Evolutionary conservation across 2,797 vertebrate genomes (phyloP).

Genomic region (Macropodus opercularis): DNA sequence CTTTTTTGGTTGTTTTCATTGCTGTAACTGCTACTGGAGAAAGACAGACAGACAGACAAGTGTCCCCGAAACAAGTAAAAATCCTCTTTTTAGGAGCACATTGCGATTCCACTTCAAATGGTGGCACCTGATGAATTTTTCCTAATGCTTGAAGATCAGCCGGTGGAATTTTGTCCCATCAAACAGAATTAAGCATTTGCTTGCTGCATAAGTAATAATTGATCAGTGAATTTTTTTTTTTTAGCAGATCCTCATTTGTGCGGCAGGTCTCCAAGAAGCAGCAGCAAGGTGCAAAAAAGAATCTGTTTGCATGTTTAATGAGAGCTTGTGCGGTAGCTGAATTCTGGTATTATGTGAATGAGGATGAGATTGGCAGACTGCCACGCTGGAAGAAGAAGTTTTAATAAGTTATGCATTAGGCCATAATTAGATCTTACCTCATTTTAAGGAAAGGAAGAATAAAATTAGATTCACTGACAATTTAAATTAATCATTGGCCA

Average conservation of each 20-base stretch:
- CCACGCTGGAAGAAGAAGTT: constrained; percentile 72
- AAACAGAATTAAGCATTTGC: constrained; percentile 67
- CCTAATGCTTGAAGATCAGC: constrained; percentile 43
- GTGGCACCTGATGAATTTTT: constrained; percentile 9
- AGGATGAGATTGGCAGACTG: constrained; percentile 78
- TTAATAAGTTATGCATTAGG: constrained; percentile 84
- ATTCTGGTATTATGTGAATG: constrained; percentile 64
- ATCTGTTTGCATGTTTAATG: constrained; percentile 81
- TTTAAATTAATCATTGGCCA: constrained; percentile 79
- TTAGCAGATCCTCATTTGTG: constrained; percentile 60
- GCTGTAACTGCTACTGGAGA: constrained; percentile 12
- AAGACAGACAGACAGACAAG: constrained; percentile 28
- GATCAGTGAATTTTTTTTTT: constrained; percentile 76
- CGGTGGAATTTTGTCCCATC: constrained; percentile 48
- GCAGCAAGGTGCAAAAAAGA: constrained; percentile 73
- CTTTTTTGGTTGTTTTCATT: constrained; percentile 30
- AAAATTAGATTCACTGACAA: constrained; percentile 77
- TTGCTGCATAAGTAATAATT: constrained; percentile 66
- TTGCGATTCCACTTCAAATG: constrained; percentile 41
- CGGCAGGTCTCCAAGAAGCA: constrained; percentile 49
- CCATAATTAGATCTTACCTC: constrained; percentile 82
- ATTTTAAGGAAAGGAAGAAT: constrained; percentile 78
- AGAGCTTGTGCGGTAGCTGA: constrained; percentile 55
- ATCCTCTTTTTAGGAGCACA: constrained; percentile 49
- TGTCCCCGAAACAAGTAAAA: constrained; percentile 25